These are phyloP conservation scores for Falco naumanni DNA, from an alignment of 2,797 vertebrate genomes.

Conservation along the genomic window DNA sequence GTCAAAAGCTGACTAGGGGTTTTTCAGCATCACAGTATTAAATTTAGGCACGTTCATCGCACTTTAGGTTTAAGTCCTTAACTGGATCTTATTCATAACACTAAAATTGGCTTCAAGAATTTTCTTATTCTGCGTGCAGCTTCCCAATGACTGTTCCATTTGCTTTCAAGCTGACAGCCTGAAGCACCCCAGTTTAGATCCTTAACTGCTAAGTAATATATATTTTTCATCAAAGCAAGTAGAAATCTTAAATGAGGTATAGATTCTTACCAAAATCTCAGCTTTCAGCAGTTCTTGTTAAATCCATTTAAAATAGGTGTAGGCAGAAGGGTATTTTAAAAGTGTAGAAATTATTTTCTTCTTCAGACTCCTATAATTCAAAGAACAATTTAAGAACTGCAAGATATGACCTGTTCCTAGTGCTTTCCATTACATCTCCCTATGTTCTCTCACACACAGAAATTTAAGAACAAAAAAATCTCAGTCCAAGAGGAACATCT, in stretches of 20 bases:
- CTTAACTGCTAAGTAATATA: background rate
- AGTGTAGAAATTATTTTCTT: background rate
- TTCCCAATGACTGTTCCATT: background rate
- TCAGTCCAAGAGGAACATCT: background rate
- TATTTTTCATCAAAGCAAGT: conserved; percentile 11
- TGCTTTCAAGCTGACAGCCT: background rate
- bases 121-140: background rate
- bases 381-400: background rate
- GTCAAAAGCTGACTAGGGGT: background rate
- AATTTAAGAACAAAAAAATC: background rate
- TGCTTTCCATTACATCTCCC: background rate
- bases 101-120: background rate
- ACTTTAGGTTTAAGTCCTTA: background rate
- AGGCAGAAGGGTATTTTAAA: background rate
- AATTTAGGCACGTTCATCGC: background rate
- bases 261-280: background rate
- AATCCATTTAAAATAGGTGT: background rate
- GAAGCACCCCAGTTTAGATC: background rate
- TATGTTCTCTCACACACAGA: background rate
- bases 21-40: background rate
- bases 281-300: background rate
- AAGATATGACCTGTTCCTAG: background rate
- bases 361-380: background rate
- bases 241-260: background rate
- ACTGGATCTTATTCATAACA: background rate